A percentile compares a stretch with the other conserved stretches of the same genome.
Conservation (phyloP, 2,888 invertebrate genomes). For the Nymphalis c-album region DNA sequence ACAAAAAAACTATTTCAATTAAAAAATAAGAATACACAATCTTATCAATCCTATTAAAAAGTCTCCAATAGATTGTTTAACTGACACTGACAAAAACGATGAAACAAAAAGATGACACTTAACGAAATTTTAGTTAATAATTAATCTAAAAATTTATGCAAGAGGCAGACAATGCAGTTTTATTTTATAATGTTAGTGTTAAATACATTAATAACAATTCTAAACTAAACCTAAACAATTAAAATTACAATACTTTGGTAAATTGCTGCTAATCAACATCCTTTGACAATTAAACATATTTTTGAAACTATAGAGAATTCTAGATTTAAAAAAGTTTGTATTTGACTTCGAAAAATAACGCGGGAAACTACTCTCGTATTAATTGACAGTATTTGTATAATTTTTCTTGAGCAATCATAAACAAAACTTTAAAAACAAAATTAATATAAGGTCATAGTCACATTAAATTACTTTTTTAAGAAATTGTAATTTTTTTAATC, state of each 20-base stretch:
- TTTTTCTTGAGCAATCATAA: not conserved
- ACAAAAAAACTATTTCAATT: no score
- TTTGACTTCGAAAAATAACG: constrained; percentile 30
- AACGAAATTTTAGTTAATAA: no score
- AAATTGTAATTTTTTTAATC: no score
- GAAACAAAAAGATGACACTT: no score
- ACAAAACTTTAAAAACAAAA: not conserved
- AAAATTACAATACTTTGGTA: constrained; percentile 12
- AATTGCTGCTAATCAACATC: not conserved
- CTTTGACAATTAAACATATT: not conserved
- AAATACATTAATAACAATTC: constrained; percentile 20
- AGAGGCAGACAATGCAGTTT: constrained; percentile 3
- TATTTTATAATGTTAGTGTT: constrained; percentile 11
- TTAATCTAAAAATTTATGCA: not conserved
- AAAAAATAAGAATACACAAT: no score
- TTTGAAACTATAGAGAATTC: constrained; percentile 3
- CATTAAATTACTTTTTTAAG: no score
- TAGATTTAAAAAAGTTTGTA: constrained; percentile 24
- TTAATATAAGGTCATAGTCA: not conserved
- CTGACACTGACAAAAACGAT: no score
- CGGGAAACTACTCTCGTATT: constrained; percentile 19
- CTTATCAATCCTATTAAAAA: no score
- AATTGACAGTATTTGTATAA: constrained; percentile 29
- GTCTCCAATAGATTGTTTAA: no score
- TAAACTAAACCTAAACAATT: constrained; percentile 30